Evolutionary conservation across 2,113 vertebrate genomes (phyloP).

Genomic region (Taurulus bubalis): DNA sequence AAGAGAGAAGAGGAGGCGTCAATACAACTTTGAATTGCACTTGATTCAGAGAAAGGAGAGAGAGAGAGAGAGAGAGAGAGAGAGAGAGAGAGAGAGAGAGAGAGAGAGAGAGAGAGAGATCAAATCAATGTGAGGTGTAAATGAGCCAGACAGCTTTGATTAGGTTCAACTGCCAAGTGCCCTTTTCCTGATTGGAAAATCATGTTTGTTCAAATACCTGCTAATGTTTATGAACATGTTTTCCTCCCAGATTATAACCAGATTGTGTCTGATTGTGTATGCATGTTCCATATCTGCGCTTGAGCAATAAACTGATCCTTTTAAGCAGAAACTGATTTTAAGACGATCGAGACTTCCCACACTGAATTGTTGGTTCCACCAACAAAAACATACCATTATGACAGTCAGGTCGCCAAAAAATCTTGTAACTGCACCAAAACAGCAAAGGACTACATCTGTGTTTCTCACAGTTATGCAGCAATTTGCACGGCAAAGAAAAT

Average conservation of each 20-base stretch:
- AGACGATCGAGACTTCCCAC: not conserved
- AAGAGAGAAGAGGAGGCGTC: slow-evolving; percentile 8
- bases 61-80: no score
- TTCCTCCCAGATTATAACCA: slow-evolving; percentile 6
- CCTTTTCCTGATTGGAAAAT: slow-evolving; percentile 41
- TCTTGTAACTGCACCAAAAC: not conserved
- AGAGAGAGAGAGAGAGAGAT: slow-evolving; percentile 30
- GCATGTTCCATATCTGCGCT: slow-evolving; percentile 1
- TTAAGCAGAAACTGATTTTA: no score
- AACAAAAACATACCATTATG: not conserved
- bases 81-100: not conserved
- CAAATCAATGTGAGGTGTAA: slow-evolving; percentile 44
- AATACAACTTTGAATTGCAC: slow-evolving; percentile 44
- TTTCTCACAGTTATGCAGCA: not conserved
- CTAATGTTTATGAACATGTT: slow-evolving; percentile 29
- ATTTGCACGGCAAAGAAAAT: not conserved
- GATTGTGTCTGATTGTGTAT: slow-evolving; percentile 15
- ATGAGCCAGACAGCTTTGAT: slow-evolving; percentile 52
- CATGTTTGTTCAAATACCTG: slow-evolving; percentile 25
- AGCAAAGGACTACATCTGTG: not conserved
- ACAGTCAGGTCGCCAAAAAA: no score
- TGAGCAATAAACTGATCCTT: slow-evolving; percentile 21
- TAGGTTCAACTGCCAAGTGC: slow-evolving; percentile 3
- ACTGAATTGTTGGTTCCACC: not conserved
- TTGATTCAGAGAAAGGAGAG: slow-evolving; percentile 9